Percentiles rank a stretch among this genome's conserved stretches.
These are phyloP conservation scores for Hoplodrina blanda DNA, from an alignment of 2,888 invertebrate species.

Conservation along the genomic window DNA sequence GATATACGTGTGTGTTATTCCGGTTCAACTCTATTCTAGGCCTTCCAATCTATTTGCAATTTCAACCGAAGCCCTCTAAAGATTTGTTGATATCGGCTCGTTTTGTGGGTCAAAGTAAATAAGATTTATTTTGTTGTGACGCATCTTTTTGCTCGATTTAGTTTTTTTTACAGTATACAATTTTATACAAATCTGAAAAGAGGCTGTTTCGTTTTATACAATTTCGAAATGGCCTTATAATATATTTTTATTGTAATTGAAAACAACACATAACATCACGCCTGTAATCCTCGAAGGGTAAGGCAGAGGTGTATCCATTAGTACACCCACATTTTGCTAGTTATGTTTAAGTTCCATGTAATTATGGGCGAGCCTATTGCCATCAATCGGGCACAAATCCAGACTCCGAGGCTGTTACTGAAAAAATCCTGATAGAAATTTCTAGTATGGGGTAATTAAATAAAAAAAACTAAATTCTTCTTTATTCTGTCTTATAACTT, in stretches of 20 bases:
- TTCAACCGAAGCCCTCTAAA: conserved; percentile 49
- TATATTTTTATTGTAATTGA: not conserved
- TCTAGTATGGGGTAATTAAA: too few relatives aligned
- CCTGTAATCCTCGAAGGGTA: too few relatives aligned
- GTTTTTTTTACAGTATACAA: conserved; percentile 8
- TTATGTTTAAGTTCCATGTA: too few relatives aligned
- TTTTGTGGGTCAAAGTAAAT: conserved; percentile 47
- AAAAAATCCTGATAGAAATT: too few relatives aligned
- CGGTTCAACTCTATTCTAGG: conserved; percentile 55
- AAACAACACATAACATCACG: conserved; percentile 5
- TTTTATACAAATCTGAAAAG: not conserved
- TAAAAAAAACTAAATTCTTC: not conserved
- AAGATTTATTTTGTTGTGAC: conserved; percentile 41
- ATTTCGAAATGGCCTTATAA: not conserved
- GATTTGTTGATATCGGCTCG: conserved; percentile 47
- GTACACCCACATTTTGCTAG: too few relatives aligned
- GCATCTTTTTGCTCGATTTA: conserved; percentile 8
- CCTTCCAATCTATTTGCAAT: conserved; percentile 63
- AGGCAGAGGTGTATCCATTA: too few relatives aligned
- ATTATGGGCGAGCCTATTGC: too few relatives aligned
- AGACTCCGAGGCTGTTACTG: too few relatives aligned
- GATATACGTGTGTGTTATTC: conserved; percentile 58
- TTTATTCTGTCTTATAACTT: conserved; percentile 24
- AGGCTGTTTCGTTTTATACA: not conserved
- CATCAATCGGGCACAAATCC: too few relatives aligned